phyloP scores from a whole-genome alignment of 2,113 vertebrate genomes.

The Callipepla californica region DNA sequence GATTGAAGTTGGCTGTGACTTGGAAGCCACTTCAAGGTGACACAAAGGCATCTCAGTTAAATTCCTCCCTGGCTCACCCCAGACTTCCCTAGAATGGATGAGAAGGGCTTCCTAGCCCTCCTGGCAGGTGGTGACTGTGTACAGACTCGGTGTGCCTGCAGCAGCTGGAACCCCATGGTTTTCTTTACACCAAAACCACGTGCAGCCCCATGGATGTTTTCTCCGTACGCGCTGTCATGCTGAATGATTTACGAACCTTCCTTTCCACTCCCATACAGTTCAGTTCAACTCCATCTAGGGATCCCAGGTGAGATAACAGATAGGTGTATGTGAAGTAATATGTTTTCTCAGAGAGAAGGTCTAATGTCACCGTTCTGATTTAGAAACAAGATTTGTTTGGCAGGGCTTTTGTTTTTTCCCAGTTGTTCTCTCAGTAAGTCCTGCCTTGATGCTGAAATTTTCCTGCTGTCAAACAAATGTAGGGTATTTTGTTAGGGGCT shows the following conservation, averaged over 20 bases:
- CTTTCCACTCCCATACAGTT: neutral
- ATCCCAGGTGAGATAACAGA: neutral
- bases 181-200: neutral
- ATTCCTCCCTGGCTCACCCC: neutral
- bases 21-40: neutral
- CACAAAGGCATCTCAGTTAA: neutral
- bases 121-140: fast-evolving
- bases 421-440: neutral
- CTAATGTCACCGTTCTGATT: neutral
- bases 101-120: neutral
- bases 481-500: neutral
- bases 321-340: neutral
- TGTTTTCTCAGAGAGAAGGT: neutral
- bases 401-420: neutral
- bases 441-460: neutral
- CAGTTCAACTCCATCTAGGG: neutral
- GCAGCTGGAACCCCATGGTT: neutral
- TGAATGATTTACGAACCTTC: neutral
- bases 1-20: neutral
- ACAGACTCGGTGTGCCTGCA: fast-evolving
- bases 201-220: neutral
- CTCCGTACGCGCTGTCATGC: neutral
- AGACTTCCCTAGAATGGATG: neutral
- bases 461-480: neutral
- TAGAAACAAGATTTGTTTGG: neutral